phyloP scores from a whole-genome alignment of 2,797 vertebrate species.

The Sylvilagus floridanus region DNA sequence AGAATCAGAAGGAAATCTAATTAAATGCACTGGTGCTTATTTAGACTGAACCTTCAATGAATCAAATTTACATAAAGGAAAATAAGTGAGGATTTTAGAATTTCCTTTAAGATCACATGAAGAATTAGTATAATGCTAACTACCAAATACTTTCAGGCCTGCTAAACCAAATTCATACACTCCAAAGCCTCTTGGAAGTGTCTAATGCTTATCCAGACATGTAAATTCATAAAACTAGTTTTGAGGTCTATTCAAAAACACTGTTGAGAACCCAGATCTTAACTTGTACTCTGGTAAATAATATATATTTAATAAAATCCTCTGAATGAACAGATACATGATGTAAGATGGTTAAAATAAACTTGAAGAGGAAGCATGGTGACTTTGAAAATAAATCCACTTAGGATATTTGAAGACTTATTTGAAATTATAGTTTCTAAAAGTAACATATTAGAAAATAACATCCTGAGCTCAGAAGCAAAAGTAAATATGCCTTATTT shows the following conservation, averaged over 20 bases:
- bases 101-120: background rate
- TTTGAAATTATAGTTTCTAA: background rate
- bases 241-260: background rate
- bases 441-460: background rate
- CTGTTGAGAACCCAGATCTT: background rate
- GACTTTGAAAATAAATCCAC: background rate
- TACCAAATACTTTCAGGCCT: background rate
- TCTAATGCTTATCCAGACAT: background rate
- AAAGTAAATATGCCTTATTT: background rate
- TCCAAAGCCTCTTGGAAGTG: background rate
- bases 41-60: background rate
- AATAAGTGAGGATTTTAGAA: background rate
- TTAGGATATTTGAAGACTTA: background rate
- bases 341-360: background rate
- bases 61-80: conserved; percentile 2
- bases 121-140: background rate
- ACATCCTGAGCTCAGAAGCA: background rate
- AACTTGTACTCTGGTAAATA: background rate
- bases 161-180: background rate
- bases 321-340: background rate
- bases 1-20: conserved; percentile 5
- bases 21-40: background rate
- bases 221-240: background rate
- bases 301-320: background rate
- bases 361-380: background rate